Evolutionary conservation across 1,140 invertebrate genomes (phyloP).

Genomic region (Cyclina sinensis): DNA sequence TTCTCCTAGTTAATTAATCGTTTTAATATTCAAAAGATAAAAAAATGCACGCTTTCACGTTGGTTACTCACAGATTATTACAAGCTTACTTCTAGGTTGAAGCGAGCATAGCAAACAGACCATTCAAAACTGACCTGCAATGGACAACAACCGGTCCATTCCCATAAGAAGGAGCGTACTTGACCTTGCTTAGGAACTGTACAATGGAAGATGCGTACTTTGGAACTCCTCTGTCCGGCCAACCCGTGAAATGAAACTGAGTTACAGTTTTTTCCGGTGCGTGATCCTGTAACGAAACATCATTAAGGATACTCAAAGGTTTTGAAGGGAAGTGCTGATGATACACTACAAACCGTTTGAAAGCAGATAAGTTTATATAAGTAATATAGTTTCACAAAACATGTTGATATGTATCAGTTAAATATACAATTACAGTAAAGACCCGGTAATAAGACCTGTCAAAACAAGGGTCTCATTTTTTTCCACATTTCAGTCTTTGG

Average conservation of each 20-base stretch:
- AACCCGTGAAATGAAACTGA: conserved; percentile 98
- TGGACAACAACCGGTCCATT: conserved; percentile 92
- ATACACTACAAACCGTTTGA: not conserved
- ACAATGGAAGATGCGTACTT: conserved; percentile 84
- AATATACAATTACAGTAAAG: too few relatives aligned
- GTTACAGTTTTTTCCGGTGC: conserved; percentile 88
- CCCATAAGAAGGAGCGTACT: conserved; percentile 91
- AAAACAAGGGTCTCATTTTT: too few relatives aligned
- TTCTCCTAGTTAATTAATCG: too few relatives aligned
- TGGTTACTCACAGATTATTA: too few relatives aligned
- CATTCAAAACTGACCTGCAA: conserved; percentile 88
- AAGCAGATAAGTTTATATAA: not conserved
- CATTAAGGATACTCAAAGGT: not conserved
- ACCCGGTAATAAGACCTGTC: too few relatives aligned
- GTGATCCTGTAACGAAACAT: not conserved
- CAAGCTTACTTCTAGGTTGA: too few relatives aligned
- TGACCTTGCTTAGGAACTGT: conserved; percentile 96
- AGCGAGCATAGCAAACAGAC: too few relatives aligned
- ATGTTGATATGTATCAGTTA: too few relatives aligned
- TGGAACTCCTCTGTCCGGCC: conserved; percentile 91
- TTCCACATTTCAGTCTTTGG: too few relatives aligned
- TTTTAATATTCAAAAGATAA: too few relatives aligned
- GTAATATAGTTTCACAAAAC: too few relatives aligned
- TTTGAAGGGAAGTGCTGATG: not conserved
- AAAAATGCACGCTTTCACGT: too few relatives aligned